Base-by-base conservation (phyloP, 1,140 invertebrate species). In the Venturia canescens region DNA sequence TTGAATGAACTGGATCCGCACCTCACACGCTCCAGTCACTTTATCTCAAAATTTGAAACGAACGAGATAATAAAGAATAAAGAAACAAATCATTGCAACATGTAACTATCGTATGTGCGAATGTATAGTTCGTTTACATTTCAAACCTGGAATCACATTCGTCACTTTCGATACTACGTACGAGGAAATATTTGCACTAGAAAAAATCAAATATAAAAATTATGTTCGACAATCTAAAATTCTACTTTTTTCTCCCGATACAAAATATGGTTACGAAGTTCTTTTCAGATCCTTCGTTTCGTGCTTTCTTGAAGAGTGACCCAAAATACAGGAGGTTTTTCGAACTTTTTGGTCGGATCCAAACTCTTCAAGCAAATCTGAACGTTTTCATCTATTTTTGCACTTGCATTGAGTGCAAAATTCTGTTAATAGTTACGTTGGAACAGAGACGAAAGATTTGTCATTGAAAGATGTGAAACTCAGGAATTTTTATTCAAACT, bases 401-500 rank as follows among this genome's bases (percentile, higher is more conserved):
- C n/a, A n/a, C n/a, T n/a, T n/a, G n/a, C n/a, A n/a, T n/a, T n/a
- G n/a, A n/a, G n/a, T n/a, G n/a, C n/a, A n/a, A n/a, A n/a, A n/a
- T n/a, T n/a, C n/a, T n/a, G 9, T 11, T 44, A 44, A 3, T 1
- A 44, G 11, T 63, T 18, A 78, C 23, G n/a, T 63, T 18, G 5
- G 31, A 69, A 69, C 11, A 13, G 16, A 29, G 27, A 69, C 5
- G 31, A 69, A 69, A 21, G 18, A 60, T 29, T 48, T 78, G 27
- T 31, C 11, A 29, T 63, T 66, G 21, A 38, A 34, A 23, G 74
- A 38, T 9, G 23, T 78, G 5, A 78, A 76, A 44, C 21, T 66
- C 21, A 44, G 57, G 74, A 6, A 16, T 44, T 16, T 23, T 5
- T 21, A 15, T 66, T 7, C 3, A 85, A 38, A 63, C 60, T 82